Percentiles rank a stretch among this genome's conserved stretches.
Evolutionary conservation across 2,888 invertebrate genomes (phyloP).

Genomic region (Helicoverpa assulta): DNA sequence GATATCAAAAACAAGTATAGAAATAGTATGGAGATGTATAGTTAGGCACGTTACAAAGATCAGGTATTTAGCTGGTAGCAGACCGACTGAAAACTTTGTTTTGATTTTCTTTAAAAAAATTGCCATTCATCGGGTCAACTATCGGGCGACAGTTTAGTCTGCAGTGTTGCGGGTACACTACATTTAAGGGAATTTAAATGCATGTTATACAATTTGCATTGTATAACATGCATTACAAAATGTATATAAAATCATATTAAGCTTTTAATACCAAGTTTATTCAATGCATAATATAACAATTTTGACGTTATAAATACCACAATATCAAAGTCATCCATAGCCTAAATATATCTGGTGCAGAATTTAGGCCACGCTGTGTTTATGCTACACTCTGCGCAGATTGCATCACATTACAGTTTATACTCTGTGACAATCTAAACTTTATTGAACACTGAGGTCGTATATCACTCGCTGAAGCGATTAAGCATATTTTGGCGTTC

Average conservation of each 20-base stretch:
- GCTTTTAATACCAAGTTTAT: conserved; percentile 2
- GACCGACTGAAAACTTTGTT: too few species aligned
- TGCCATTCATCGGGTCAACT: too few species aligned
- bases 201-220: too few species aligned
- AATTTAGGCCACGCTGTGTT: conserved; percentile 32
- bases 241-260: neutral
- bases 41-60: too few species aligned
- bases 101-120: too few species aligned
- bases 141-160: too few species aligned
- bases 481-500: neutral
- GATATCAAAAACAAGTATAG: too few species aligned
- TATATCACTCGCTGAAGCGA: conserved; percentile 3
- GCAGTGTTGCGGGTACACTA: too few species aligned
- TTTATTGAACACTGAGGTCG: conserved; percentile 10
- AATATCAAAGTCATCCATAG: conserved; percentile 23
- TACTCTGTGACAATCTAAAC: conserved; percentile 32
- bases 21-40: too few species aligned
- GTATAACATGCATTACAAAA: too few species aligned
- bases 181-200: too few species aligned
- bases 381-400: conserved; percentile 35
- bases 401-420: conserved; percentile 38
- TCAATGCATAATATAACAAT: conserved; percentile 5
- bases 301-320: conserved; percentile 1
- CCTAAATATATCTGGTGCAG: conserved; percentile 17
- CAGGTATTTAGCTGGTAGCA: too few species aligned